Evolutionary conservation across 1,140 invertebrate species (phyloP).

Genomic region (Cherax destructor): DNA sequence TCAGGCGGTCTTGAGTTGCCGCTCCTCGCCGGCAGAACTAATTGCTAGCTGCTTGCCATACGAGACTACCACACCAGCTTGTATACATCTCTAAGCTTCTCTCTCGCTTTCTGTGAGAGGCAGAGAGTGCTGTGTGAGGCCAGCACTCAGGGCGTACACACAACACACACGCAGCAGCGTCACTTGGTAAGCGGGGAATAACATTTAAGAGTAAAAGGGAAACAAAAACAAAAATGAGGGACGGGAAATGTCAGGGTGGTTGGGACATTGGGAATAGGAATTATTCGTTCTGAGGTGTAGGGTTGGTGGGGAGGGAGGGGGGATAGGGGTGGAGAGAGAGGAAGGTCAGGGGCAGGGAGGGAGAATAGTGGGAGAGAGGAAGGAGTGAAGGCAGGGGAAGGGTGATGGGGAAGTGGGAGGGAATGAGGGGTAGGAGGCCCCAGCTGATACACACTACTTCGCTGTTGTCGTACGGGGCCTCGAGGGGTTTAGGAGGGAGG

Average conservation of each 20-base stretch:
- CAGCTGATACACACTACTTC: neutral
- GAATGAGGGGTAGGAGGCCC: no score
- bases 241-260: neutral
- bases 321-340: neutral
- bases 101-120: no score
- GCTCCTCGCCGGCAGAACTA: conserved; percentile 28
- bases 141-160: no score
- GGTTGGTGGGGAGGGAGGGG: neutral
- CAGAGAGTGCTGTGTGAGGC: no score
- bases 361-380: no score
- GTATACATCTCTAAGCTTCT: neutral
- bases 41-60: conserved; percentile 6
- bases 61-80: neutral
- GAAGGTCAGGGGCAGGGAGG: neutral
- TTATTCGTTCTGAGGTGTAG: conserved; percentile 17
- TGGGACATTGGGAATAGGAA: conserved; percentile 10
- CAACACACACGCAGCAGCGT: no score
- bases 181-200: no score
- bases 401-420: no score
- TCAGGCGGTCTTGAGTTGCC: conserved; percentile 26
- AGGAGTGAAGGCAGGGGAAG: no score
- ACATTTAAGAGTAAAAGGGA: no score
- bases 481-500: neutral
- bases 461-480: neutral
- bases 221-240: neutral